Conservation (phyloP, 1,140 invertebrate species). For the Meloidogyne hapla region DNA sequence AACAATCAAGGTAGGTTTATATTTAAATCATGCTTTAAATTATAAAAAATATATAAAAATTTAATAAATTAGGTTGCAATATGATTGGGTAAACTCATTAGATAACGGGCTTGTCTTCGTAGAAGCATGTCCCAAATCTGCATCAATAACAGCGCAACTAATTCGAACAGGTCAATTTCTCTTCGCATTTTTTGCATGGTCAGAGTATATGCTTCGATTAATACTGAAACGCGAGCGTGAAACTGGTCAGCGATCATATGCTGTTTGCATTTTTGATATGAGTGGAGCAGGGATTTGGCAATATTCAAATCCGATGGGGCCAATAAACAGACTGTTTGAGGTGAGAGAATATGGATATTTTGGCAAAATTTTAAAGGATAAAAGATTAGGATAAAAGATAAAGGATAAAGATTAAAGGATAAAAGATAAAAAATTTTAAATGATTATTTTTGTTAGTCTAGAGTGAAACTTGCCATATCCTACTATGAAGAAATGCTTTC, state of each 20-base stretch:
- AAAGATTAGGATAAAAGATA: no score
- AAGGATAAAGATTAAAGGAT: no score
- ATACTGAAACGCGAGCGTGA: slow-evolving; percentile 41
- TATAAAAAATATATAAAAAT: no score
- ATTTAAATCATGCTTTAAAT: no score
- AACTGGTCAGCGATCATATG: slow-evolving; percentile 43
- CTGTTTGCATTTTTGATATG: slow-evolving; percentile 55
- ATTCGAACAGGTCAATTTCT: slow-evolving; percentile 41
- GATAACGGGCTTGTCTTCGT: slow-evolving; percentile 53
- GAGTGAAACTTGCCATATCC: slow-evolving; percentile 47
- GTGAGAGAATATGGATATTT: no score
- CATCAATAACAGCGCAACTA: slow-evolving; percentile 22
- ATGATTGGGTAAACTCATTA: slow-evolving; percentile 42
- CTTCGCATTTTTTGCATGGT: slow-evolving; percentile 49
- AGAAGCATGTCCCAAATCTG: slow-evolving; percentile 44
- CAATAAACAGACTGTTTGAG: slow-evolving; percentile 49
- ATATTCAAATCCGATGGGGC: slow-evolving; percentile 47
- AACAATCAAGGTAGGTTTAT: slow-evolving; percentile 31
- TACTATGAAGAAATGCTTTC: slow-evolving; percentile 51
- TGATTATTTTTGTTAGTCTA: slow-evolving; percentile 23
- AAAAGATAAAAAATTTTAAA: no score
- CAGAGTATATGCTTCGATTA: slow-evolving; percentile 49
- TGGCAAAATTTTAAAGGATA: no score
- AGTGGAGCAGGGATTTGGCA: slow-evolving; percentile 24
- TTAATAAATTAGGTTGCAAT: background rate